Evolutionary conservation across 2,888 invertebrate species (phyloP), one percentile per base, ranked within the genome.

Genomic region (Drepanosiphum platanoidis): DNA sequence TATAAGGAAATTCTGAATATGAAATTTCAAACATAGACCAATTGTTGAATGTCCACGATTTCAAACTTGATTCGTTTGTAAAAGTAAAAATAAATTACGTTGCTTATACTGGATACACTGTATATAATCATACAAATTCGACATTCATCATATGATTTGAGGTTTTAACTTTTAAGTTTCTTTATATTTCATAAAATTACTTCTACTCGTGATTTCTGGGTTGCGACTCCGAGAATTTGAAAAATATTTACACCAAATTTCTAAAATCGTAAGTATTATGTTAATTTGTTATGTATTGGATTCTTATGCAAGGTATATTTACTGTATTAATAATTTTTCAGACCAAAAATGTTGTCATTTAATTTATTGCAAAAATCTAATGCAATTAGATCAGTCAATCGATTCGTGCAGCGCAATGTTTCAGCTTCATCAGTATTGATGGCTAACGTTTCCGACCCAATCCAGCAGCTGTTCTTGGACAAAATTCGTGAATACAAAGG

Each of bases 381-480:
- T 42, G 77, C 70, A 8, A 79, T 74, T 30, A 22, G 68, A 83
- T 42, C 61, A 15, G 71, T 89, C 36, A 89, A 89, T 27, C 89
- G 89, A 87, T 75, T 90, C 36, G 36, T 90, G 8, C 89, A 89
- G 71, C 92, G 95, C 86, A 95, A 94, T 90, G 90, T 96, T 88
- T 95, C 95, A 86, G 92, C 95, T 74, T 90, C 93, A 78, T 94
- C 94, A 70, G 93, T 94, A 77, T 92, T 91, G 46, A 89, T 93
- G 64, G 93, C 92, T 88, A 95, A 94, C 89, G 94, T 93, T 3
- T 90, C 92, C 3, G 98, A 98, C 90, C 97, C 98, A 7, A 96
- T 98, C 89, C 98, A 98, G 90, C 95, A 97, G 90, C 91, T 98
- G 79, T 98, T 98, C 90, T 90, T 98, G 64, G 96, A 97, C 88